A percentile compares a stretch with the other conserved stretches of the same genome.
These are phyloP conservation scores for Forbesichthys papilliferus DNA, from an alignment of 2,113 vertebrate species.

Conservation along the genomic window DNA sequence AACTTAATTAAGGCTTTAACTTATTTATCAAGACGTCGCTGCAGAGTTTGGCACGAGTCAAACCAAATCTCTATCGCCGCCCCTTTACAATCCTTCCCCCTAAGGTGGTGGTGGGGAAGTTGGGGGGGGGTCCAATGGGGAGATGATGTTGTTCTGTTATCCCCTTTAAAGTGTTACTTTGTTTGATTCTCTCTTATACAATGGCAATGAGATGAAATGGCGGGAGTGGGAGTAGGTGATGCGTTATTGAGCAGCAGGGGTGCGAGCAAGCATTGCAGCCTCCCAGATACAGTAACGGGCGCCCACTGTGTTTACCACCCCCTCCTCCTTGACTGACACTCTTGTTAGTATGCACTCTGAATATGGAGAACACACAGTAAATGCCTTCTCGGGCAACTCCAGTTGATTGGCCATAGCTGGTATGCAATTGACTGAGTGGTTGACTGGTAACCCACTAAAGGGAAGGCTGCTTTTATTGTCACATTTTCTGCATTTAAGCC, in stretches of 20 bases:
- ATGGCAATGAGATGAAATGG: constrained; percentile 8
- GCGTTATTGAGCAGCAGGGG: constrained; percentile 49
- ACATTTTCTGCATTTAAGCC: no score
- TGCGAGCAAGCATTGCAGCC: no score
- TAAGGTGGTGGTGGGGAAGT: no score
- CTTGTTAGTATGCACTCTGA: constrained; percentile 3
- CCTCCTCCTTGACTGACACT: constrained; percentile 22
- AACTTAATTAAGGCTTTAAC: background rate
- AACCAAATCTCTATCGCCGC: background rate
- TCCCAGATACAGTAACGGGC: background rate
- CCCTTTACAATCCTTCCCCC: no score
- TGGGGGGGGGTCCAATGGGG: no score
- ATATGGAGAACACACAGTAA: no score
- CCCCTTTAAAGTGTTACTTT: no score
- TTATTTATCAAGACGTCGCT: constrained; percentile 16
- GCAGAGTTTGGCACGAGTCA: background rate
- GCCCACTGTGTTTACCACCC: constrained; percentile 21
- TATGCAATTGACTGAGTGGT: background rate
- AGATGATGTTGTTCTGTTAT: no score
- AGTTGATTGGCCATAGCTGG: background rate
- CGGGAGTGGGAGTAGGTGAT: constrained; percentile 23
- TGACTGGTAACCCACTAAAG: background rate
- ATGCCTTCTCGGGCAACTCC: background rate
- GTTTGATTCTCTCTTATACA: no score
- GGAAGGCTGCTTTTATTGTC: no score